These are phyloP conservation scores for Syndactyla subalaris DNA, from an alignment of 2,797 vertebrate genomes.

Conservation along the genomic window DNA sequence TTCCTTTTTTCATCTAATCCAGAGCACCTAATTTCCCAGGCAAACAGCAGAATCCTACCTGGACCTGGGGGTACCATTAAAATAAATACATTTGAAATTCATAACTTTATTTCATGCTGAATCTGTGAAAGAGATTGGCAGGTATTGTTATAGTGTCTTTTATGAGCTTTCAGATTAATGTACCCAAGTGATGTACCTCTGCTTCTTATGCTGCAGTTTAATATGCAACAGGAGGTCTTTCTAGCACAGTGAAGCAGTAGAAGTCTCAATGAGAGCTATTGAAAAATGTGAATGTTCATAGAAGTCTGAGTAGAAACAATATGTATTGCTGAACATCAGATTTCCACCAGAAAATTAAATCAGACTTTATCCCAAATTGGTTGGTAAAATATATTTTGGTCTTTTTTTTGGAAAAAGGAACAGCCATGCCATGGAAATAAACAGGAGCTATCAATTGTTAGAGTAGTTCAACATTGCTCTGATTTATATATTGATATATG, in stretches of 20 bases:
- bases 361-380: not conserved
- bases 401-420: not conserved
- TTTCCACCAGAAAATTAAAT: not conserved
- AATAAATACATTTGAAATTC: not conserved
- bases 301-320: not conserved
- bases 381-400: not conserved
- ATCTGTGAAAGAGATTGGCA: not conserved
- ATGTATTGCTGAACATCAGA: not conserved
- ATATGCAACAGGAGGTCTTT: not conserved
- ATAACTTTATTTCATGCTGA: not conserved
- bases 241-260: not conserved
- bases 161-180: not conserved
- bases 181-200: not conserved
- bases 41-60: not conserved
- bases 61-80: not conserved
- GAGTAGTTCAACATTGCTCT: not conserved
- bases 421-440: not conserved
- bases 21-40: not conserved
- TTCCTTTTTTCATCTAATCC: not conserved
- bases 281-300: not conserved
- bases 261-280: not conserved
- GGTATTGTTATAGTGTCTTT: not conserved
- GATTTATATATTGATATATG: not conserved
- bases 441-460: not conserved
- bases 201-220: not conserved